Conservation (phyloP, 2,113 vertebrate species). For the Entomyzon cyanotis region DNA sequence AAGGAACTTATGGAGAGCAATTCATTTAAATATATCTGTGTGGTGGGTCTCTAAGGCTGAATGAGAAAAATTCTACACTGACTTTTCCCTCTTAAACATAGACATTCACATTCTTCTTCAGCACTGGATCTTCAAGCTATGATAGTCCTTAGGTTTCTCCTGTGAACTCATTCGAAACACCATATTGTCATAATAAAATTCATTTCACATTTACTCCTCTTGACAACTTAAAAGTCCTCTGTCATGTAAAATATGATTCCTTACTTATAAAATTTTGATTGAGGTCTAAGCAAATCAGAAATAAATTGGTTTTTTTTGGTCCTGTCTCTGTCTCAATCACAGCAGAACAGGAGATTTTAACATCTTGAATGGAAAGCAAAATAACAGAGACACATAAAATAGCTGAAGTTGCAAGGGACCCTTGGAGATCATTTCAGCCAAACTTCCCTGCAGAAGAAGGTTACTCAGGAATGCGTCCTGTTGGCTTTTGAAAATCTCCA, state of each 20-base stretch:
- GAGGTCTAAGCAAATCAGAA: not conserved
- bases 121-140: not conserved
- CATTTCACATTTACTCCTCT: not conserved
- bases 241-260: not conserved
- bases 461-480: not conserved
- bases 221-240: not conserved
- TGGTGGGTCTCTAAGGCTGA: not conserved
- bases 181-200: not conserved
- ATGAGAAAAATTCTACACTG: not conserved
- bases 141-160: accelerated
- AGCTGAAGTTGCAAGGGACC: not conserved
- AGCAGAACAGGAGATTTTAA: not conserved
- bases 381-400: not conserved
- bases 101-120: not conserved
- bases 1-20: not conserved
- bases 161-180: not conserved
- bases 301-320: not conserved
- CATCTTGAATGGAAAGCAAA: not conserved
- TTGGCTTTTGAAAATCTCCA: not conserved
- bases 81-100: not conserved
- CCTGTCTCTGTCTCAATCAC: not conserved
- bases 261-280: not conserved
- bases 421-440: not conserved
- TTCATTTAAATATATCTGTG: not conserved
- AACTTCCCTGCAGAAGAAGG: not conserved